Percentiles rank a stretch among this genome's conserved stretches.
phyloP scores from a whole-genome alignment of 2,113 vertebrate genomes.

The Crocuta crocuta region DNA sequence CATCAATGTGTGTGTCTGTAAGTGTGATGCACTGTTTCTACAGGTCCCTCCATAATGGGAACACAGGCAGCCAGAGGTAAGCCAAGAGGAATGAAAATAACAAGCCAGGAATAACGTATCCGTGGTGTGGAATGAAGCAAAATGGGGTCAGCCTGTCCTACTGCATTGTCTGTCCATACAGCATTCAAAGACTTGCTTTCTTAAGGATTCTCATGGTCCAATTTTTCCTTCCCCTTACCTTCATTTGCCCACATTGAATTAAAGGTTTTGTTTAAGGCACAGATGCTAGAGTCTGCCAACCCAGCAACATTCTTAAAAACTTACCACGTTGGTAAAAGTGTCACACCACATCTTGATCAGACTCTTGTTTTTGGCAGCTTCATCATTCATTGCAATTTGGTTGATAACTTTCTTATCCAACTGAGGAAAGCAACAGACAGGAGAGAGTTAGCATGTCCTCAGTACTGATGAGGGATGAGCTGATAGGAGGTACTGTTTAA shows the following conservation, averaged over 20 bases:
- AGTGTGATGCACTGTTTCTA: not conserved
- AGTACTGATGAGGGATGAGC: too few species aligned
- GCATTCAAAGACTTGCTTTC: not conserved
- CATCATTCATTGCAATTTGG: slow-evolving; percentile 90
- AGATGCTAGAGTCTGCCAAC: accelerated
- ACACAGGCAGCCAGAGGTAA: not conserved
- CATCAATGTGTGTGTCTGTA: accelerated
- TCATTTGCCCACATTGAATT: not conserved
- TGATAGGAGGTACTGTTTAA: accelerated
- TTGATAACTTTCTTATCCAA: slow-evolving; percentile 95
- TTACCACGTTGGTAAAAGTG: slow-evolving; percentile 87
- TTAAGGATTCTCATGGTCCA: not conserved
- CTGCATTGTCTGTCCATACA: too few species aligned
- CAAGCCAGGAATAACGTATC: not conserved
- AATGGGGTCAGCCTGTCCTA: not conserved
- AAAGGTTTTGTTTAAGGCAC: not conserved
- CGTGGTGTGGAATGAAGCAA: too few species aligned
- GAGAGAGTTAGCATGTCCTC: not conserved
- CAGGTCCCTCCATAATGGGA: not conserved
- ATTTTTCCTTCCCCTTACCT: not conserved
- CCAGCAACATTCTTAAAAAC: slow-evolving; percentile 51
- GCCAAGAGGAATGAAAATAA: not conserved
- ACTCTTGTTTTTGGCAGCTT: slow-evolving; percentile 92
- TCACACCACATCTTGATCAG: slow-evolving; percentile 95
- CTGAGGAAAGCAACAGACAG: slow-evolving; percentile 81